Base-by-base conservation (phyloP, 2,888 invertebrate genomes). In the Cheilosia pagana region DNA sequence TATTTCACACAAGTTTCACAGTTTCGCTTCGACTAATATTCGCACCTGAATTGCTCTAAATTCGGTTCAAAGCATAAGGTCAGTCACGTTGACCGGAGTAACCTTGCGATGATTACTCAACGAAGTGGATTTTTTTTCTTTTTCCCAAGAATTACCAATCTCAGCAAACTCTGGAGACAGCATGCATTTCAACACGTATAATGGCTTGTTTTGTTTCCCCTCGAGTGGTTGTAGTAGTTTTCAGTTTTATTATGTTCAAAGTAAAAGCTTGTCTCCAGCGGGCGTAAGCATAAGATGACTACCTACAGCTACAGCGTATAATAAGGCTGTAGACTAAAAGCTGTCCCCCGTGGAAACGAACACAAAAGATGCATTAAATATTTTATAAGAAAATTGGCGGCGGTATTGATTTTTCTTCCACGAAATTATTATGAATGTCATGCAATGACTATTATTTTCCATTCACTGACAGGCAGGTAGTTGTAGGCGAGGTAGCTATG, bases 91-190 rank as follows among this genome's bases (percentile, higher is more conserved):
- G 50, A 52, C 50, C 50, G 21, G 19, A 14, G 50, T 23, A 52
- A 72, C 72, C 62, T 63, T 62, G 72, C 43, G 5, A 10, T 45
- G 62, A 74, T 74, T 74, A 74, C 31, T 55, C 43, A 74, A 53
- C 60, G 28, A 72, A 62, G 21, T 52, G 25, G n/a, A 23, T 52
- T 52, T 52, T 16, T 45, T n/a, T 43, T 43, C 43, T 16, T 43
- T 16, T 45, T 45, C 19, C 45, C 16, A 45, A 45, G 45, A 45
- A 45, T 45, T 45, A 16, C 45, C 16, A 45, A 45, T 45, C 19
- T 45, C 45, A 45, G 45, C 45, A 19, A 45, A 45, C 12, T 45
- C 7, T 45, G 45, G 45, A 45, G 45, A 45, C 45, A 10, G 3
- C 45, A 45, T 45, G 45, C 19, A 45, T 45, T 45, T 19, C 45